These are phyloP conservation scores for Tenthredo livida DNA, from an alignment of 2,888 invertebrate genomes.

Conservation along the genomic window DNA sequence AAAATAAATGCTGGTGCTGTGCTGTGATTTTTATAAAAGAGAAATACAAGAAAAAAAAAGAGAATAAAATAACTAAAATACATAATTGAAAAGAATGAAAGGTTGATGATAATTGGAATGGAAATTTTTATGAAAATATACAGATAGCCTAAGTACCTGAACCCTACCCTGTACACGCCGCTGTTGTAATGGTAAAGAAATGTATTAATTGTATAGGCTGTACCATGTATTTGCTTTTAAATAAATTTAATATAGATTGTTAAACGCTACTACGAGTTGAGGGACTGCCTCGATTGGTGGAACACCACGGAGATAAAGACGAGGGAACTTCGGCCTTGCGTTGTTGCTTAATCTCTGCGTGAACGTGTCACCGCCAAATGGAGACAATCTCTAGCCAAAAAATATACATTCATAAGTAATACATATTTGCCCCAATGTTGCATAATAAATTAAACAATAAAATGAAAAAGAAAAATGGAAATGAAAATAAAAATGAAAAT, in stretches of 20 bases:
- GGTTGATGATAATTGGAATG: conserved; percentile 43
- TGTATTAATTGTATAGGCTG: conserved; percentile 73
- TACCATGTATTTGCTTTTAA: conserved; percentile 72
- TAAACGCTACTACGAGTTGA: conserved; percentile 62
- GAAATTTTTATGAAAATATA: conserved; percentile 72
- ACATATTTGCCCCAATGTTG: conserved; percentile 68
- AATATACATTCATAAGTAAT: conserved; percentile 62
- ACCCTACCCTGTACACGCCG: conserved; percentile 72
- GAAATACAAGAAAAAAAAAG: conserved; percentile 54
- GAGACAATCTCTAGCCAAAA: conserved; percentile 65
- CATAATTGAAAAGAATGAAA: conserved; percentile 37
- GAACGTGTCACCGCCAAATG: conserved; percentile 59
- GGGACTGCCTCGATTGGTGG: conserved; percentile 64
- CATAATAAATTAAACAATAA: conserved; percentile 63
- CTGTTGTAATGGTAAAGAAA: conserved; percentile 58
- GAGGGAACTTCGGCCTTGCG: conserved; percentile 33
- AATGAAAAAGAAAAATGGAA: conserved; percentile 54
- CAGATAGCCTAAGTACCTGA: conserved; percentile 76
- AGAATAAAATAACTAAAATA: conserved; percentile 15
- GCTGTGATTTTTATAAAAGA: conserved; percentile 75
- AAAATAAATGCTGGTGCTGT: conserved; percentile 74
- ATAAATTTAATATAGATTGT: conserved; percentile 61
- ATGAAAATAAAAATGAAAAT: conserved; percentile 47
- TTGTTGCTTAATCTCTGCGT: conserved; percentile 39
- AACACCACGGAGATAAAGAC: conserved; percentile 59